Evolutionary conservation across 2,113 vertebrate species (phyloP).

Genomic region (Rhagologus leucostigma): DNA sequence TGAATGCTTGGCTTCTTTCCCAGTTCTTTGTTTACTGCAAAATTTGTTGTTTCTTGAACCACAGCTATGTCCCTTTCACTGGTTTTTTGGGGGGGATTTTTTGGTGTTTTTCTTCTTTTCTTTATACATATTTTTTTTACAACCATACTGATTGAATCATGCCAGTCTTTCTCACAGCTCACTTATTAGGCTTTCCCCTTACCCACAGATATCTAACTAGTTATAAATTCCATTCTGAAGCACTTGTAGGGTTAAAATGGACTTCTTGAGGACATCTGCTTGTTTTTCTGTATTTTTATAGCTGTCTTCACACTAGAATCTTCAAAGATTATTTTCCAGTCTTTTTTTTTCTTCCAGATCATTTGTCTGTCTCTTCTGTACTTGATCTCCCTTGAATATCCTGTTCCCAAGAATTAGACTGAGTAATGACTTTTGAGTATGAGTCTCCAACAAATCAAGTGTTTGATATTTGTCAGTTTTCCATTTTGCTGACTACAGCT

Average conservation of each 20-base stretch:
- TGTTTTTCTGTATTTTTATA: neutral
- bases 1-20: neutral
- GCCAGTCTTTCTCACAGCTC: neutral
- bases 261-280: neutral
- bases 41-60: neutral
- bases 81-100: neutral
- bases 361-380: neutral
- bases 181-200: neutral
- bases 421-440: neutral
- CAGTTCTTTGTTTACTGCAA: neutral
- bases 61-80: neutral
- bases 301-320: neutral
- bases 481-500: neutral
- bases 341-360: neutral
- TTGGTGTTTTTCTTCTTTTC: neutral
- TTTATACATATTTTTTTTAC: neutral
- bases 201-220: neutral
- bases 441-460: neutral
- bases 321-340: neutral
- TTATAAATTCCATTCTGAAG: neutral
- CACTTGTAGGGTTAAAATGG: neutral
- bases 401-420: neutral
- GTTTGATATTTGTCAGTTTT: neutral
- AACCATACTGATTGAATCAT: neutral
- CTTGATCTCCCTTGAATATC: neutral